Conservation (phyloP, 2,888 invertebrate species). For the Ommatoiulus sabulosus region DNA sequence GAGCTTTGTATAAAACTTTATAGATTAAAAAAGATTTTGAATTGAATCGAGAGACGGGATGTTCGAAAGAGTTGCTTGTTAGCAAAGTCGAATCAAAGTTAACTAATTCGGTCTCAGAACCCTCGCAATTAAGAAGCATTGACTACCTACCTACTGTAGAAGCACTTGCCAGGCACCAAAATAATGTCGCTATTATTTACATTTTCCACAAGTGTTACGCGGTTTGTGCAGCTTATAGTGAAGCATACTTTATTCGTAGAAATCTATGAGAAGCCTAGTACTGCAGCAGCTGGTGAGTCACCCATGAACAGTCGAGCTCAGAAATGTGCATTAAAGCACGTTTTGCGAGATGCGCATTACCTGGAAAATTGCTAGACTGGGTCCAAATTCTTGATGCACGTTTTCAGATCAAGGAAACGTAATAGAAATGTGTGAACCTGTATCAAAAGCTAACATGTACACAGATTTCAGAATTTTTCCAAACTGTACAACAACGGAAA, state of each 20-base stretch:
- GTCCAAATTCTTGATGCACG: background rate
- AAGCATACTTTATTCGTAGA: background rate
- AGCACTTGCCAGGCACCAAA: background rate
- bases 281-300: conserved; percentile 24
- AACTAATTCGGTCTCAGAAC: background rate
- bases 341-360: background rate
- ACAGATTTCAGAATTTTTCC: background rate
- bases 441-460: background rate
- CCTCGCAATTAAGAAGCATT: background rate
- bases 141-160: background rate
- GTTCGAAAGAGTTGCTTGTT: too few species aligned
- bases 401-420: background rate
- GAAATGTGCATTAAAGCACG: background rate
- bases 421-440: background rate
- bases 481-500: too few species aligned
- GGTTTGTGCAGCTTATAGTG: background rate
- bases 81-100: too few species aligned
- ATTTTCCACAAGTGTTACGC: background rate
- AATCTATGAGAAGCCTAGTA: background rate
- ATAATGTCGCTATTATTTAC: conserved; percentile 13
- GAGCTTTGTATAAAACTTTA: too few species aligned
- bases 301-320: background rate
- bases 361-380: background rate
- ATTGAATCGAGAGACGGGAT: too few species aligned
- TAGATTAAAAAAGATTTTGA: too few species aligned